Conservation (phyloP, 2,797 vertebrate species). For the Rhyacichthys aspro region DNA sequence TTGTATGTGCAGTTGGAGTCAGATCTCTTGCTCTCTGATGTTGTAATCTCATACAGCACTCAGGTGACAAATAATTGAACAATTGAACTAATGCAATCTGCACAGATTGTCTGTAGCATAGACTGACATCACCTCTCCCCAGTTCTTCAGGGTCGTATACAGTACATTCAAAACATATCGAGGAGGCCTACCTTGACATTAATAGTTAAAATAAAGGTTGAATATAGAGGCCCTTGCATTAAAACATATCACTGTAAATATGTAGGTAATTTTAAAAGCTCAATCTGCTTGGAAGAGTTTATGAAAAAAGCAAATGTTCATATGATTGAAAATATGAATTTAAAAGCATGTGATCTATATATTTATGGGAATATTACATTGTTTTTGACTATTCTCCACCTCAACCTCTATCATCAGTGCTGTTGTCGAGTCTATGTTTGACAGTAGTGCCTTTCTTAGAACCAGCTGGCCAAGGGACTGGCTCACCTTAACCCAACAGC, state of each 20-base stretch:
- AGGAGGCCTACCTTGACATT: too few relatives aligned
- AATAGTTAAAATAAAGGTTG: too few relatives aligned
- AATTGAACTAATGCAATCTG: constrained; percentile 31
- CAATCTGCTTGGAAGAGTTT: too few relatives aligned
- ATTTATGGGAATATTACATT: too few relatives aligned
- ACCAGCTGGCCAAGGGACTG: constrained; percentile 45
- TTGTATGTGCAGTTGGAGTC: constrained; percentile 69
- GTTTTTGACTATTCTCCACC: too few relatives aligned
- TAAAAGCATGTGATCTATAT: too few relatives aligned
- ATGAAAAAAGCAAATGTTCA: too few relatives aligned
- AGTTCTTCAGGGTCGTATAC: constrained; percentile 50
- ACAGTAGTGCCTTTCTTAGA: constrained; percentile 54
- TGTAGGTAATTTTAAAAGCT: too few relatives aligned
- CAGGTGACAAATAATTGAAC: constrained; percentile 61
- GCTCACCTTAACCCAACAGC: constrained; percentile 52
- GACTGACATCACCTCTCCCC: constrained; percentile 36
- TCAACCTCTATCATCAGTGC: too few relatives aligned
- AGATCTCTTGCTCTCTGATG: constrained; percentile 68
- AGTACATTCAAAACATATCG: constrained; percentile 6
- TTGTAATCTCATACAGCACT: constrained; percentile 61
- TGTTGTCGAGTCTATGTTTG: constrained; percentile 8
- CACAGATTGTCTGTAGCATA: constrained; percentile 44
- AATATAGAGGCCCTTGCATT: too few relatives aligned
- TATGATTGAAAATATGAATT: too few relatives aligned
- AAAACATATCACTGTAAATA: too few relatives aligned